Evolutionary conservation across 2,888 invertebrate genomes (phyloP).

Genomic region (Gortyna flavago): DNA sequence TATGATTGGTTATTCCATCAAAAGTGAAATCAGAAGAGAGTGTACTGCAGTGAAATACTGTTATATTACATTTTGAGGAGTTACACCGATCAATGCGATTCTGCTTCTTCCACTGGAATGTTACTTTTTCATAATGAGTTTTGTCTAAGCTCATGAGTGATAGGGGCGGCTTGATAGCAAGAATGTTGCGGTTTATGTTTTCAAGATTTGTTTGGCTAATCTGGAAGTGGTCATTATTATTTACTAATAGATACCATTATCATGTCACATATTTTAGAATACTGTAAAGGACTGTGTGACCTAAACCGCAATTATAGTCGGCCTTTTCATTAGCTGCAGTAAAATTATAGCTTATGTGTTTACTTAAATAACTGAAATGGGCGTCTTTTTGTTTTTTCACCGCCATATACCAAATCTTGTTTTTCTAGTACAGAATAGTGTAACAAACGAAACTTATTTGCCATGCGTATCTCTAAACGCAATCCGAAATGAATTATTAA

Average conservation of each 20-base stretch:
- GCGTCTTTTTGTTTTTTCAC: no score
- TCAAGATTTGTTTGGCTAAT: slow-evolving; percentile 75
- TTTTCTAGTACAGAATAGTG: no score
- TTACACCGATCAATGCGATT: slow-evolving; percentile 66
- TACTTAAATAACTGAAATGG: no score
- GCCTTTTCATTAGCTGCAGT: no score
- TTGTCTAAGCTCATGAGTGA: slow-evolving; percentile 74
- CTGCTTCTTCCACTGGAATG: slow-evolving; percentile 79
- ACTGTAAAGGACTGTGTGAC: background rate
- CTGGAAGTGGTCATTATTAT: slow-evolving; percentile 63
- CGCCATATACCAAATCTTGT: no score
- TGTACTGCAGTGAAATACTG: slow-evolving; percentile 77
- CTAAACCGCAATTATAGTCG: background rate
- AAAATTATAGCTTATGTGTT: no score
- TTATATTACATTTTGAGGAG: slow-evolving; percentile 67
- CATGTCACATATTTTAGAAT: background rate
- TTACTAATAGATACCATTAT: background rate
- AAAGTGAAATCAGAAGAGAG: slow-evolving; percentile 72
- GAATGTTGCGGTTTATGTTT: slow-evolving; percentile 70
- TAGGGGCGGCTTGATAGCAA: slow-evolving; percentile 75
- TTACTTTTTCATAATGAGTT: slow-evolving; percentile 75
- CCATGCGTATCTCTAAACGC: no score
- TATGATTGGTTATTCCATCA: slow-evolving; percentile 59
- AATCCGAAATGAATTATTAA: no score
- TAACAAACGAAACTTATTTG: no score